These are phyloP conservation scores for Pterostichus madidus DNA, from an alignment of 2,888 invertebrate species.

Conservation along the genomic window DNA sequence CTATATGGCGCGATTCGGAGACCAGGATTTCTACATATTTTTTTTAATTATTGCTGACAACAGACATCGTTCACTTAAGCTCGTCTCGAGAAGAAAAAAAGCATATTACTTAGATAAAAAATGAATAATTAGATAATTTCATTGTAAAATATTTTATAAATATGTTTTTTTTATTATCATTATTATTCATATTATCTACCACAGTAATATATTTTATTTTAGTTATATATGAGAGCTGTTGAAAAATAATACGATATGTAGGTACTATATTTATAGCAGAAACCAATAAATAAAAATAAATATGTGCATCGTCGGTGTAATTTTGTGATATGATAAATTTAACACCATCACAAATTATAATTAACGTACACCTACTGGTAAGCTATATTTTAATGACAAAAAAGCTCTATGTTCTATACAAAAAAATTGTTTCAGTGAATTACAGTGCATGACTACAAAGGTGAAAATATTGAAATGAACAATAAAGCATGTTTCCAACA, in stretches of 20 bases:
- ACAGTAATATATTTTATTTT: neutral
- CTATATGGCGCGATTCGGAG: too few species aligned
- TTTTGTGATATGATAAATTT: neutral
- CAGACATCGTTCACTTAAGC: too few species aligned
- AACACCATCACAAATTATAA: conserved; percentile 32
- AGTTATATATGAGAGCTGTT: neutral
- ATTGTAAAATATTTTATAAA: too few species aligned
- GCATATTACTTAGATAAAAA: too few species aligned
- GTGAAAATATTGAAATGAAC: conserved; percentile 29
- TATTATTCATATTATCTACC: too few species aligned
- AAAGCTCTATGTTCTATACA: neutral
- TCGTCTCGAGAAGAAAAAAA: too few species aligned
- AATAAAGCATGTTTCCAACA: conserved; percentile 25
- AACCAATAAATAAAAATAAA: conserved; percentile 1
- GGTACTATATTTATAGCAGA: neutral
- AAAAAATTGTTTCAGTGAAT: conserved; percentile 39
- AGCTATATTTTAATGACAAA: neutral
- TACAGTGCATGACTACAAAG: neutral
- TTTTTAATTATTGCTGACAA: too few species aligned
- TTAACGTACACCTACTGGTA: neutral
- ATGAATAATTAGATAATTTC: too few species aligned
- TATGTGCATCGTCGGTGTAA: neutral
- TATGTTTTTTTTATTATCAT: too few species aligned
- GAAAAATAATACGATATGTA: neutral
- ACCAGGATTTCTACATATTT: too few species aligned